Percentiles rank a stretch among this genome's conserved stretches.
Conservation (phyloP, 2,888 invertebrate species). For the Branchellion lobata region DNA sequence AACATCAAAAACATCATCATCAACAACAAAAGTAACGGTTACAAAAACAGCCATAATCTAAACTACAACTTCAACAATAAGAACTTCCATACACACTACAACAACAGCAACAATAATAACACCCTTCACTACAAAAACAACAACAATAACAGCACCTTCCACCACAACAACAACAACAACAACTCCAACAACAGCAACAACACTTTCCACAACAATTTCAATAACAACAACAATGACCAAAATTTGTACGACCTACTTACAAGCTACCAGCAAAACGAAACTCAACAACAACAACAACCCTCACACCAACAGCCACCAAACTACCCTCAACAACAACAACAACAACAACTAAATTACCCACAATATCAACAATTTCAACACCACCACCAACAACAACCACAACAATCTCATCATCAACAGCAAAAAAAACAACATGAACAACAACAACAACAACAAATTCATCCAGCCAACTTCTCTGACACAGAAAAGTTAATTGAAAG, state of each 20-base stretch:
- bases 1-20: background rate
- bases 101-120: slow-evolving; percentile 1
- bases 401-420: background rate
- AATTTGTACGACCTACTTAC: background rate
- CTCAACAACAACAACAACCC: background rate
- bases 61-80: background rate
- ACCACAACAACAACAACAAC: background rate
- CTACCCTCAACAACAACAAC: background rate
- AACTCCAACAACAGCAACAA: background rate
- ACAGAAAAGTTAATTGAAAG: background rate
- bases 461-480: background rate
- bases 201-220: background rate
- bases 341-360: background rate
- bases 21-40: background rate
- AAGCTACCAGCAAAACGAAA: background rate
- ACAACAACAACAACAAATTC: background rate
- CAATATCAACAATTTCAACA: background rate
- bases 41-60: background rate
- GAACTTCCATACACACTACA: background rate
- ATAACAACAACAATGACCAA: background rate
- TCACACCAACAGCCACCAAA: background rate
- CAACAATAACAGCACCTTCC: background rate
- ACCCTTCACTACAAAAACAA: background rate
- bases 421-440: background rate
- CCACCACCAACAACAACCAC: background rate